Evolutionary conservation across 2,888 invertebrate genomes (phyloP).

Genomic region (Drosophila robusta): DNA sequence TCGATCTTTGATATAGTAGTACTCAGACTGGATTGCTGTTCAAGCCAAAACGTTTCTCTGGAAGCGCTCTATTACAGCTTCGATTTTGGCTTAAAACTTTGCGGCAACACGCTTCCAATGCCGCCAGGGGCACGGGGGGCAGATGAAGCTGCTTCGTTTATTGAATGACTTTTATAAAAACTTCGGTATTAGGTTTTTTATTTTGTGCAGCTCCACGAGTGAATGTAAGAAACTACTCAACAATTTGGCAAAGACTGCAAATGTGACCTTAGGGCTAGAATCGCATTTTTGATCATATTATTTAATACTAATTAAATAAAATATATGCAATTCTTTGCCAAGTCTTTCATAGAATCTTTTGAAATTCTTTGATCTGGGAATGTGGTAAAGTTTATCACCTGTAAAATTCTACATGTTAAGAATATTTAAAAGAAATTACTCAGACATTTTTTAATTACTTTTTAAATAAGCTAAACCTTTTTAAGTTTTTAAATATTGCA

Average conservation of each 20-base stretch:
- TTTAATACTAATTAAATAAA: no score
- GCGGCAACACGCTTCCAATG: conserved; percentile 53
- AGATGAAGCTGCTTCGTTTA: conserved; percentile 2
- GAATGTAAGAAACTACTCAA: conserved; percentile 28
- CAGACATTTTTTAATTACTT: no score
- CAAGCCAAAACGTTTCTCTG: conserved; percentile 36
- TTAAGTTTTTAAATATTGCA: no score
- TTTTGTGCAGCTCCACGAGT: conserved; percentile 29
- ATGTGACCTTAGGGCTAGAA: not conserved
- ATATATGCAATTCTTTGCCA: no score
- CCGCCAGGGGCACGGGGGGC: conserved; percentile 19
- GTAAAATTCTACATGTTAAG: no score
- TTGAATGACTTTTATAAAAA: conserved; percentile 46
- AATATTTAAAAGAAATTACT: no score
- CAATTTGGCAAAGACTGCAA: not conserved
- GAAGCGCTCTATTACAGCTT: conserved; percentile 46
- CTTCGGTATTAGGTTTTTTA: not conserved
- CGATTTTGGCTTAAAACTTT: conserved; percentile 7
- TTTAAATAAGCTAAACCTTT: no score
- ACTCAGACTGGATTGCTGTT: conserved; percentile 2
- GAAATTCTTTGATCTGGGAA: no score
- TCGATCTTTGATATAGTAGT: conserved; percentile 15
- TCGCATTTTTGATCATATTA: no score
- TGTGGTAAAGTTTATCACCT: no score
- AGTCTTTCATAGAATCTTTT: no score